Base-by-base conservation (phyloP, 2,113 vertebrate genomes). In the Mungos mungo region DNA sequence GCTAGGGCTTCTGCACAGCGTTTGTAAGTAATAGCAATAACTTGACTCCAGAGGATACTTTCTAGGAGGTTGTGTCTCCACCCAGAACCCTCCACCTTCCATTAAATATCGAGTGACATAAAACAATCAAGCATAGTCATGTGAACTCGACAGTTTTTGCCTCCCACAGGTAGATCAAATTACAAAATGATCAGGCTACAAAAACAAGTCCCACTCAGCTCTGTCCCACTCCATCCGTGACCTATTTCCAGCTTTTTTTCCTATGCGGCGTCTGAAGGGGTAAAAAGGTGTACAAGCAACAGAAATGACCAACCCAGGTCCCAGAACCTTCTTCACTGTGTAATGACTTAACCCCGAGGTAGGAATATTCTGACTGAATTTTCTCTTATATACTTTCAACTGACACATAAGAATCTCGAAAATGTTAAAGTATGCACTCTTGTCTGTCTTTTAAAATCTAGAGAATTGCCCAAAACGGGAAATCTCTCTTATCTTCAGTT, bases 401-500 rank as follows among this genome's bases (percentile, higher is more conserved):
- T 68, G 66, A 5, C 90, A 83, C 68, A 8, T 13, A 88, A 96
- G 29, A 80, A 21, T 47, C 84, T 82, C 77, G 27, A 90, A 95
- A 96, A 69, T 0, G 38, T 23, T 45, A 3, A 88, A 80, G 15
- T 83, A 29, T 80, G 21, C 1, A 19, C 38, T 80, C 71, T 65
- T 85, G 9, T 27, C 27, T 87, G 80, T 92, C 38, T 89, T 93
- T 88, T 92, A 15, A 95, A 87, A 86, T 63, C 69, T 88, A 88
- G 50, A 91, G 63, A 90, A 47, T n/a, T 89, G 2, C 21, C 18
- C 19, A 7, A 77, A 82, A 74, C 45, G 38, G 19, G 47, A 81
- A 84, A 13, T 52, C 3, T 33, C 80, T 21, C 7, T 97, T 82
- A 69, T 95, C 91, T 97, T 88, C 77, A 93, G 72, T 84, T 98